Percentiles rank a stretch among this genome's conserved stretches.
phyloP scores from a whole-genome alignment of 1,140 invertebrate species.

The Pararge aegeria region DNA sequence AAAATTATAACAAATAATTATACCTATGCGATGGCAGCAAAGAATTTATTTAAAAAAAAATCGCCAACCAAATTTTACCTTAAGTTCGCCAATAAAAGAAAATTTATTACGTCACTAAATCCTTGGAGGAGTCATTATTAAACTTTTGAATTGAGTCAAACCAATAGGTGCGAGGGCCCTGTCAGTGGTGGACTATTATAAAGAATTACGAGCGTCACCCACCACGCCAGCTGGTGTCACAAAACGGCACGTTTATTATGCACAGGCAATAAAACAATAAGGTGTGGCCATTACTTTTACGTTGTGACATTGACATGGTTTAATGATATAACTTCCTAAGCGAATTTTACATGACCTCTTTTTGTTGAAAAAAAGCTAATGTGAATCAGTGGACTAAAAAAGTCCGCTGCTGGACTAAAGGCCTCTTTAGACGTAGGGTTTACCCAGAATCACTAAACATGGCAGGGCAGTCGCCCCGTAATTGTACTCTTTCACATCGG shows the following conservation, averaged over 20 bases:
- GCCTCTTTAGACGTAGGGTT: too few relatives aligned
- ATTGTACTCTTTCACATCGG: too few relatives aligned
- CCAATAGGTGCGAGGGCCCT: background rate
- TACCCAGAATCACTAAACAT: too few relatives aligned
- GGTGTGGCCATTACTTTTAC: conserved; percentile 8
- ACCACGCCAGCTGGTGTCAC: conserved; percentile 4
- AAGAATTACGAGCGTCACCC: conserved; percentile 11
- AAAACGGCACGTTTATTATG: conserved; percentile 16
- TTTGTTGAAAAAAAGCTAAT: too few relatives aligned
- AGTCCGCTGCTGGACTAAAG: too few relatives aligned
- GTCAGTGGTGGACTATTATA: conserved; percentile 18
- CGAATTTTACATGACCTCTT: background rate
- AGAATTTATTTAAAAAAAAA: too few relatives aligned
- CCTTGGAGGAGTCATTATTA: background rate
- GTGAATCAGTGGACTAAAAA: too few relatives aligned
- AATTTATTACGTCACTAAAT: background rate
- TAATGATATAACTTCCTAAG: background rate
- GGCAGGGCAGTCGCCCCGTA: too few relatives aligned
- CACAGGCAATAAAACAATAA: conserved; percentile 22
- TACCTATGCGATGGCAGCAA: too few relatives aligned
- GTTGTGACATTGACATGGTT: background rate
- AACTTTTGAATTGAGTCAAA: conserved; percentile 4
- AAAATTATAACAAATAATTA: too few relatives aligned
- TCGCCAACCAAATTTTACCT: background rate
- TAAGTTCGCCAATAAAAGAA: background rate